A percentile compares a stretch with the other conserved stretches of the same genome.
phyloP scores from a whole-genome alignment of 2,888 invertebrate genomes.

The Podabrus alpinus region DNA sequence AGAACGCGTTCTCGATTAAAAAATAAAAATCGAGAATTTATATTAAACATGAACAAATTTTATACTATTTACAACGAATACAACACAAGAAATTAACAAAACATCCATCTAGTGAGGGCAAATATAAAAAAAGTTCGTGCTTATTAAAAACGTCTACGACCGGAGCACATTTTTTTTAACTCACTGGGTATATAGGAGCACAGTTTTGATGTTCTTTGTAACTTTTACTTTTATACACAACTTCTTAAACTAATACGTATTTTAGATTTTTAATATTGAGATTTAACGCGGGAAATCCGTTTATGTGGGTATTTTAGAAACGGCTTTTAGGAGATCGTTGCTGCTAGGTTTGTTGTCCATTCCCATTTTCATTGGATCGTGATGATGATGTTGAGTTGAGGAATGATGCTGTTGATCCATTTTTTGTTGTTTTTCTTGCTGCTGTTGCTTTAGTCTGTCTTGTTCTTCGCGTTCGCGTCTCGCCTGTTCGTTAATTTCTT shows the following conservation, averaged over 20 bases:
- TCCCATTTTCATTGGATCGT: slow-evolving; percentile 74
- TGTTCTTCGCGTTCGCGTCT: slow-evolving; percentile 89
- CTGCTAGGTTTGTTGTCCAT: slow-evolving; percentile 73
- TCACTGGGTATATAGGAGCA: slow-evolving; percentile 17
- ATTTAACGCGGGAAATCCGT: slow-evolving; percentile 42
- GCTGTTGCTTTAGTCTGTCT: slow-evolving; percentile 88
- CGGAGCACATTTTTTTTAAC: slow-evolving; percentile 15
- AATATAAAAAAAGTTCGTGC: slow-evolving; percentile 35
- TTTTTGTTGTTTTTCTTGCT: slow-evolving; percentile 85
- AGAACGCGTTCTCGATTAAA: slow-evolving; percentile 20
- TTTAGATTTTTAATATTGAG: slow-evolving; percentile 34
- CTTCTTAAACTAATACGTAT: slow-evolving; percentile 45
- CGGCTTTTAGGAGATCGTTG: slow-evolving; percentile 75
- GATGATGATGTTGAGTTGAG: slow-evolving; percentile 66
- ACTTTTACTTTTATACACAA: slow-evolving; percentile 32
- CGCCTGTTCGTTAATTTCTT: slow-evolving; percentile 94
- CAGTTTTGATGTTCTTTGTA: slow-evolving; percentile 15
- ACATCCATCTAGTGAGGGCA: slow-evolving; percentile 26
- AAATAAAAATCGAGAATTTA: slow-evolving; percentile 23
- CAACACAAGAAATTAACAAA: slow-evolving; percentile 38
- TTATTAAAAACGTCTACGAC: background rate
- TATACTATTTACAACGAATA: slow-evolving; percentile 51
- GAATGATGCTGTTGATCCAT: slow-evolving; percentile 64
- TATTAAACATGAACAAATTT: slow-evolving; percentile 49
- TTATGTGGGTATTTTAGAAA: slow-evolving; percentile 80